Evolutionary conservation across 2,797 vertebrate species (phyloP), one percentile per base, ranked within the genome.

Genomic region (Sebastes variabilis): DNA sequence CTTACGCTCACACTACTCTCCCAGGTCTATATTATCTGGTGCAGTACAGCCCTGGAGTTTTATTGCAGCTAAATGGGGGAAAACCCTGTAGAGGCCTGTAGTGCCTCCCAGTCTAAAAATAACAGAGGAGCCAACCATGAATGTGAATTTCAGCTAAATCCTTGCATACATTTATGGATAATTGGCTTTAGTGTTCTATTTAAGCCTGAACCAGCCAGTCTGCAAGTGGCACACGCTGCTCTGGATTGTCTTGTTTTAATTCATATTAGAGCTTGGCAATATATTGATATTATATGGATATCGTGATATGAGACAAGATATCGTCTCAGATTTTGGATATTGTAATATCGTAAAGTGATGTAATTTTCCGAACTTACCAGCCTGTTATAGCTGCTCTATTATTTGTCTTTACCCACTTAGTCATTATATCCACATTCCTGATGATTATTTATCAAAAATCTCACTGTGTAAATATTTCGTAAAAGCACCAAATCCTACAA

Each of bases 81-180:
- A 82, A 72, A 18, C 24, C 42, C 56, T 22, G 38, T 52, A 3
- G 62, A 81, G 66, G 27, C 5, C 6, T 69, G 32, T 38, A 29
- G 71, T 34, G 32, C 74, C 34, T 70, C 42, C 25, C 7, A 36
- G 29, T 69, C 67, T 64, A 46, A 81, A 80, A 80, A 77, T 61
- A 71, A 74, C 36, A 70, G 70, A 56, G 8, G 46, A 18, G 34
- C 72, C 36, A 34, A 34, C 24, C 14, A 52, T 71, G 38, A 84
- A 68, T 60, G 8, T 75, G 75, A 46, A 75, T 86, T 77, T 77
- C 32, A 42, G 27, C 65, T 68, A 62, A 85, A 74, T 77, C 65
- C 56, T 65, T 81, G 25, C 29, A 67, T 64, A 66, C 4, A 59
- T 71, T 34, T 62, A 11, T 29, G 24, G 56, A 42, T 67, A 60